Percentiles rank a stretch among this genome's conserved stretches.
Evolutionary conservation across 2,797 vertebrate species (phyloP).

Genomic region (Rallus crepitans): DNA sequence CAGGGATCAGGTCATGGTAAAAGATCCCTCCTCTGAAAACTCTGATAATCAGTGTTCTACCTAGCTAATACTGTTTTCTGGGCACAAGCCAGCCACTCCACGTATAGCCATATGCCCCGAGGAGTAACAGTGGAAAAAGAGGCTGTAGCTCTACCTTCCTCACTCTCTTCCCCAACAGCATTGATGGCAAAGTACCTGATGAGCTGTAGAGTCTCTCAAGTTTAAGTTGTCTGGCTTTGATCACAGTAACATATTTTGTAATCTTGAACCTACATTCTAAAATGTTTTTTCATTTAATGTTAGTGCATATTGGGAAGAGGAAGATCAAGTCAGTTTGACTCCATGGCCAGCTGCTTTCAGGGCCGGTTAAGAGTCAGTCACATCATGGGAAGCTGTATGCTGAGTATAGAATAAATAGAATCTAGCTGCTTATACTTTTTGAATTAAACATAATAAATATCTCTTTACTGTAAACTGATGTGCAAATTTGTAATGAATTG

Average conservation of each 20-base stretch:
- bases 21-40: neutral
- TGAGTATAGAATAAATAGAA: neutral
- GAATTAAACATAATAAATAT: neutral
- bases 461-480: neutral
- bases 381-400: neutral
- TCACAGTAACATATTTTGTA: neutral
- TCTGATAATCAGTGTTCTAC: neutral
- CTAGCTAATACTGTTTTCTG: neutral
- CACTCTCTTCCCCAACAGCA: neutral
- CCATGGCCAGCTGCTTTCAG: neutral
- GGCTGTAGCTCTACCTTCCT: neutral
- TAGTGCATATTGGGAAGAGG: neutral
- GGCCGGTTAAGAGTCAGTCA: neutral
- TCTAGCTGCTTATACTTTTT: neutral
- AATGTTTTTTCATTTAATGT: neutral
- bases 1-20: accelerated
- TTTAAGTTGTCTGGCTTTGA: neutral
- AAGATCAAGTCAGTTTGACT: neutral
- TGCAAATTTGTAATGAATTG: neutral
- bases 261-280: no score
- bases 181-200: neutral
- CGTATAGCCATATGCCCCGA: neutral
- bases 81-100: neutral
- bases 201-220: neutral
- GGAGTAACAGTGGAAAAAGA: neutral